Percentiles rank a stretch among this genome's conserved stretches.
These are phyloP conservation scores for Lerema accius DNA, from an alignment of 1,140 invertebrate genomes.

Conservation along the genomic window DNA sequence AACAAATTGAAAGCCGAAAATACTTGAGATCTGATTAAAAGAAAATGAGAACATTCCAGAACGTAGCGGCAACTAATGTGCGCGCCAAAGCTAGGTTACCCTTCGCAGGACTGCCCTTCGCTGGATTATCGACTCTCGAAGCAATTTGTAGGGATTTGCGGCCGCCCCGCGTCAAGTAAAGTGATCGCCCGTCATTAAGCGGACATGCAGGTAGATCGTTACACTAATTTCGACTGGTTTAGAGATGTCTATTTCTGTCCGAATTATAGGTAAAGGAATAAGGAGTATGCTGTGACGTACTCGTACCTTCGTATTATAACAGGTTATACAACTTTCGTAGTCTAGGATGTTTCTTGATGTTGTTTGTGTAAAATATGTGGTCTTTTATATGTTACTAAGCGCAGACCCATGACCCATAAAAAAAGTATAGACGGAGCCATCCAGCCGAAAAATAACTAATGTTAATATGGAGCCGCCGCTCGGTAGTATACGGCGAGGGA, in stretches of 20 bases:
- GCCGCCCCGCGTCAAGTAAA: conserved; percentile 55
- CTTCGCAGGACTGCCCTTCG: conserved; percentile 33
- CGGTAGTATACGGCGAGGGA: too few species aligned
- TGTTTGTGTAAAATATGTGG: too few species aligned
- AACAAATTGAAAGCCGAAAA: conserved; percentile 55
- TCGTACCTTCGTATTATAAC: too few species aligned
- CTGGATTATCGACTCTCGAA: conserved; percentile 67
- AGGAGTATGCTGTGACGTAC: too few species aligned
- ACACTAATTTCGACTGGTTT: conserved; percentile 27
- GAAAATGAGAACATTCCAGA: conserved; percentile 60
- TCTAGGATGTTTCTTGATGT: too few species aligned
- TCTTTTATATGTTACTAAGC: too few species aligned
- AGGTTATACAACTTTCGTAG: too few species aligned
- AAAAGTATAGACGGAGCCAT: too few species aligned
- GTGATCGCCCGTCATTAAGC: conserved; percentile 30
- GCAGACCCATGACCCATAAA: too few species aligned
- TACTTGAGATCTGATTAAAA: conserved; percentile 52
- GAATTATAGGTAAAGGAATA: too few species aligned
- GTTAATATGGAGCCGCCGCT: too few species aligned
- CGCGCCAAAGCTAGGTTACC: conserved; percentile 33
- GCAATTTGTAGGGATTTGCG: conserved; percentile 74
- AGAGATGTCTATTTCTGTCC: conserved; percentile 9
- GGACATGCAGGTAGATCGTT: conserved; percentile 26
- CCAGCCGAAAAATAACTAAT: too few species aligned
- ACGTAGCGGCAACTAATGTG: conserved; percentile 53